Base-by-base conservation (phyloP, 2,113 vertebrate genomes). In the Dipodomys merriami region DNA sequence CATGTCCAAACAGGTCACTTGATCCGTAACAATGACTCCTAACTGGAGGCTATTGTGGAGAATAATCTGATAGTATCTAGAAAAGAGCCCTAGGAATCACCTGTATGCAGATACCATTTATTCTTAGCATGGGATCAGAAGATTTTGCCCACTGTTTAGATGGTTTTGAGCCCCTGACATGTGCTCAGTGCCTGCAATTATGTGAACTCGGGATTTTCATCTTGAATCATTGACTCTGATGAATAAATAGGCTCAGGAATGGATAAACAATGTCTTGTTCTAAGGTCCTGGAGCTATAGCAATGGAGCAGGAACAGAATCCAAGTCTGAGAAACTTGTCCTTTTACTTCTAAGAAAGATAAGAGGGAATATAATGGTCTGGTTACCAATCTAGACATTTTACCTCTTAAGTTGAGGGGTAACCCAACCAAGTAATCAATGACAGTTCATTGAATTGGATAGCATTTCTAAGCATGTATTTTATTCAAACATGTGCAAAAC, bases 401-500 rank as follows among this genome's bases (percentile, higher is more conserved):
- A 89, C 35, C 33, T 88, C n/a, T 39, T 35, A 4, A 23, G 2
- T 64, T 82, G 80, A 77, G 20, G 39, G 35, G 5, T 78, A 15
- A 46, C 35, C 30, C 25, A 3, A 77, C 16, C 27, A 53, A 74
- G 73, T 35, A 71, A 9, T 60, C 46, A 23, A 13, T 68, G 74
- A 44, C 88, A 33, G 9, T 62, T 81, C 57, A 84, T 53, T 93
- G 19, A 91, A 74, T 88, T 79, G 94, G 53, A 23, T 27, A 80
- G 16, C 33, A 5, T 33, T 87, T 87, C 69, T 44, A 83, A 81
- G 29, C 20, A 53, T 33, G 76, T 30, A 72, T 88, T 85, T n/a
- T 46, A 62, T 91, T 86, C 49, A 92, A 77, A 77, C 69, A 30
- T 6, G 57, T 68, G 64, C 22, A 88, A 83, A 82, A 46, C n/a